Evolutionary conservation across 2,888 invertebrate genomes (phyloP).

Genomic region (Amblyjoppa proteus): DNA sequence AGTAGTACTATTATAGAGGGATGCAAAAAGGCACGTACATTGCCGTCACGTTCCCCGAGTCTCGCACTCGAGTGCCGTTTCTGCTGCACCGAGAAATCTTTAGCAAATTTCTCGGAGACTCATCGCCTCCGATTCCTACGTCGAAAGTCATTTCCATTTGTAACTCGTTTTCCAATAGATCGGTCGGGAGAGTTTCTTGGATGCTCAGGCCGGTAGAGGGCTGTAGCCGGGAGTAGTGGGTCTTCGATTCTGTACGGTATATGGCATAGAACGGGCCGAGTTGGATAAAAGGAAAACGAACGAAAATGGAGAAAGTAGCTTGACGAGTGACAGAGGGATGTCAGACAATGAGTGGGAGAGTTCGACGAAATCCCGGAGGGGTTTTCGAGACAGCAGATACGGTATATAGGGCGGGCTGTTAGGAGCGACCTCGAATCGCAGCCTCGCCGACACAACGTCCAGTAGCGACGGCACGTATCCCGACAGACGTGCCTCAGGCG

Average conservation of each 20-base stretch:
- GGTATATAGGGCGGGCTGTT: not conserved
- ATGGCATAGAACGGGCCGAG: conserved; percentile 19
- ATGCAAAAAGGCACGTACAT: not conserved
- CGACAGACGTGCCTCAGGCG: conserved; percentile 31
- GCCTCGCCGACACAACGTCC: conserved; percentile 23
- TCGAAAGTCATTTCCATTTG: conserved; percentile 75
- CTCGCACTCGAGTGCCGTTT: not conserved
- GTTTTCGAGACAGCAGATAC: conserved; percentile 5
- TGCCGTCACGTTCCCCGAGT: not conserved
- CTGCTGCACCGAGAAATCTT: not conserved
- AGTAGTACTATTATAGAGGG: not conserved
- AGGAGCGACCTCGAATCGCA: not conserved
- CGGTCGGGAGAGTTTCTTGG: conserved; percentile 9
- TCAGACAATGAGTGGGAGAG: conserved; percentile 19
- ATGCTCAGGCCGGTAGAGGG: conserved; percentile 24
- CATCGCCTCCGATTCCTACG: conserved; percentile 67
- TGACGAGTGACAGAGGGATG: conserved; percentile 57
- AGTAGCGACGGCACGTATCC: conserved; percentile 35
- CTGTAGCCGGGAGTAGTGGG: not conserved
- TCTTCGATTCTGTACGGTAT: conserved; percentile 30
- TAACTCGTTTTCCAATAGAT: conserved; percentile 68
- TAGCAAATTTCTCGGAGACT: conserved; percentile 39
- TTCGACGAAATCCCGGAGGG: conserved; percentile 22
- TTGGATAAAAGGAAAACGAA: conserved; percentile 41
- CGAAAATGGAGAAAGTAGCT: conserved; percentile 57